Base-by-base conservation (phyloP, 2,888 invertebrate genomes). In the Polydrusus cervinus region DNA sequence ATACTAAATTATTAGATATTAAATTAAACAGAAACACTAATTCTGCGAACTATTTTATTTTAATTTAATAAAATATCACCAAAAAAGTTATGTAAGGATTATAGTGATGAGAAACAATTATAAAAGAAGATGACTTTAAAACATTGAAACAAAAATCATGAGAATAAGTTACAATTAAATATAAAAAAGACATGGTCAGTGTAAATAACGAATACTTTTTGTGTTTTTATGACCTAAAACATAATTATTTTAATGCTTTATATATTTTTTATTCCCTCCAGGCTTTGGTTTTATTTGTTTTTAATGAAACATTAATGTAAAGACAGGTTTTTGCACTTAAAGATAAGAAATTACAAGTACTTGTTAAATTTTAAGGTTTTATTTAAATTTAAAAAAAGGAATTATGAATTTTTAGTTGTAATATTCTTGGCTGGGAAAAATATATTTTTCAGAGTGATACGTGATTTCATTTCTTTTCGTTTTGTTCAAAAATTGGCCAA, bases 171-270 rank as follows among this genome's bases (percentile, higher is more conserved):
- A 34, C 3, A 34, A 34, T 47, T 47, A 7, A 47, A 8, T 25
- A 25, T 8, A 7, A 25, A 53, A 53, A 53, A 53, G 53, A 53
- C 53, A 53, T 53, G 53, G 30, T 53, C 53, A 53, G n/a, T 51
- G 18, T 51, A n/a, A 20, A 20, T 51, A 51, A 51, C 1, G 13
- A 3, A 49, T 49, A n/a, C n/a, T n/a, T n/a, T n/a, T n/a, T n/a
- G n/a, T n/a, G 5, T 49, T 18, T 49, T 25, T 25, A 18, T 49
- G 49, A 49, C 49, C 49, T 14, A 49, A 14, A 11, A 25, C 25
- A 1, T 25, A 25, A 5, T 18, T 51, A 16, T 20, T 51, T 20
- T 51, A 13, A 11, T 20, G 25, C 5, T 25, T 25, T 25, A 3
- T 25, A 25, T 25, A 25, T 8, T 20, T 3, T 2, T 20, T 20